Evolutionary conservation across 2,797 vertebrate species (phyloP).

Genomic region (Acestrorhynchus altus): DNA sequence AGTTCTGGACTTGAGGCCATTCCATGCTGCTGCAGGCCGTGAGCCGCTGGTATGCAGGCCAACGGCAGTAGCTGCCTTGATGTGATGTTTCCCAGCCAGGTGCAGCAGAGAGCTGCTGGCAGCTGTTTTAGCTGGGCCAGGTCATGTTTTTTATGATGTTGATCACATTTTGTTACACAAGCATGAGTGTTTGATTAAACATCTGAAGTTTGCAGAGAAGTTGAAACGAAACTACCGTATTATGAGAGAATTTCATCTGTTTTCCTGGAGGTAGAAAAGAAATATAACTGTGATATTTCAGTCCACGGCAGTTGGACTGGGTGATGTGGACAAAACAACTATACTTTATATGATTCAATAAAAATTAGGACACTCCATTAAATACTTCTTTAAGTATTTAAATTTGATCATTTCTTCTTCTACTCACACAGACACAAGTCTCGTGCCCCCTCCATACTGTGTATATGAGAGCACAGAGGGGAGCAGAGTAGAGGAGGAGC

Average conservation of each 20-base stretch:
- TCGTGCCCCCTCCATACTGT: no score
- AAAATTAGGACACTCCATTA: no score
- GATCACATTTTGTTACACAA: not conserved
- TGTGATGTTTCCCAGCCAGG: conserved; percentile 36
- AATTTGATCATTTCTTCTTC: no score
- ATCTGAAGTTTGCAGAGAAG: not conserved
- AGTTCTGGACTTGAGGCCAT: conserved; percentile 35
- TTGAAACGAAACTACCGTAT: not conserved
- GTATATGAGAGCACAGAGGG: no score
- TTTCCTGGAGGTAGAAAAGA: not conserved
- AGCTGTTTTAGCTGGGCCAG: not conserved
- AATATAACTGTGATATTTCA: no score
- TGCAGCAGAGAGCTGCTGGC: conserved; percentile 27
- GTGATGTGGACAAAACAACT: no score
- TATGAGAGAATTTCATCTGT: not conserved
- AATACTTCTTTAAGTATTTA: no score
- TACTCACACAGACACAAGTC: no score
- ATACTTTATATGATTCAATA: no score
- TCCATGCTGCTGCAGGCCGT: conserved; percentile 39
- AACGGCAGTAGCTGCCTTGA: not conserved
- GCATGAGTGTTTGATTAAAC: not conserved
- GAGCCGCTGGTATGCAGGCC: conserved; percentile 42
- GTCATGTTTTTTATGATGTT: not conserved
- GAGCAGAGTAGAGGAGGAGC: no score
- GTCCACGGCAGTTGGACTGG: no score